Evolutionary conservation across 2,888 invertebrate genomes (phyloP), one percentile per base, ranked within the genome.

Genomic region (Polydesmus complanatus): DNA sequence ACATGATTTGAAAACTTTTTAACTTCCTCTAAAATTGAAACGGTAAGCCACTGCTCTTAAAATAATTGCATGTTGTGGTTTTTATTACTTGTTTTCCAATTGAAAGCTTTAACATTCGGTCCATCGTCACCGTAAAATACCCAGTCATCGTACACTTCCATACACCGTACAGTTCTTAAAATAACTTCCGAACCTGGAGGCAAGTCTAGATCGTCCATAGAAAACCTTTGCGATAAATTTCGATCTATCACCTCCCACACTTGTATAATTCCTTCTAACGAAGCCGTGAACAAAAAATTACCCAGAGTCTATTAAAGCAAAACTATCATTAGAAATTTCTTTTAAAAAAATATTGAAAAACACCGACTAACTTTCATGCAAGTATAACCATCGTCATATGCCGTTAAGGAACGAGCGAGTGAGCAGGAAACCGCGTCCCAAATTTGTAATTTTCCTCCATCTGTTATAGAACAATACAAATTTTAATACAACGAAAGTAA

Each of bases 391-490:
- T 69, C 70, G 27, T 69, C 68, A 65, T 70, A 70, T 21, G 69
- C 68, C 22, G 61, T 63, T 2, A 67, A 63, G 54, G 72, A 71
- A 26, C 67, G 65, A 2, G 70, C 56, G 37, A 66, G 69, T 49
- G 67, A 67, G 23, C 68, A 67, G 21, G 68, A 64, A 49, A 63
- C 62, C 11, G 70, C 22, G 61, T 70, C 67, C 72, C 72, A 73
- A 27, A 73, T 58, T 60, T 73, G 71, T 21, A 73, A 60, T 59
- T 73, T 73, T 2, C 73, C 73, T 51, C 72, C 72, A 67, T 70
- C 73, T 73, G 63, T 27, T 19, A 19, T 37, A 52, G n/a, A 14
- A 14, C n/a, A n/a, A n/a, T n/a, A n/a, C n/a, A n/a, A n/a, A n/a
- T n/a, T n/a, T n/a, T n/a, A n/a, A n/a, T n/a, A n/a, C n/a, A n/a